phyloP scores from a whole-genome alignment of 2,888 invertebrate genomes.

The Andrena marginata region DNA sequence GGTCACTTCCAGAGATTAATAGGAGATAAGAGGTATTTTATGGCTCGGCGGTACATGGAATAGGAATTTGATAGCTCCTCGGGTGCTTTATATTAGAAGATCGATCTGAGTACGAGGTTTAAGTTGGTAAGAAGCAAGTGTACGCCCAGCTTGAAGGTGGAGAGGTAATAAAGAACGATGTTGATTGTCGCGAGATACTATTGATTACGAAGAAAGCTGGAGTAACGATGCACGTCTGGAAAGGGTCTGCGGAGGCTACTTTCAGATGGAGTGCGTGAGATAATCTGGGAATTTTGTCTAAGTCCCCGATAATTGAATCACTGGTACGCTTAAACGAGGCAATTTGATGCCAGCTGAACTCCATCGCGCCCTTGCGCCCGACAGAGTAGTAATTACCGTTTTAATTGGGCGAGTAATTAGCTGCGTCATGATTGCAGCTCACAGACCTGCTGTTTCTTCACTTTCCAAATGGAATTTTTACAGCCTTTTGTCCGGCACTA shows the following conservation, averaged over 20 bases:
- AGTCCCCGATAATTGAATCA: constrained; percentile 49
- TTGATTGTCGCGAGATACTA: background rate
- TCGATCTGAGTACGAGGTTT: too few species aligned
- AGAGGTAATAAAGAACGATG: background rate
- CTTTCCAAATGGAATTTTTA: constrained; percentile 14
- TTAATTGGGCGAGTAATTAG: constrained; percentile 55
- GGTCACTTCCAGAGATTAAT: background rate
- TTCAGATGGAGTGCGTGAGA: constrained; percentile 48
- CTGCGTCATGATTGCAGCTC: constrained; percentile 16
- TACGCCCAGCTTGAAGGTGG: too few species aligned
- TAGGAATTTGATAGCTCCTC: too few species aligned
- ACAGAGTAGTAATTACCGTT: constrained; percentile 43
- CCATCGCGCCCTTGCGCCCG: constrained; percentile 39
- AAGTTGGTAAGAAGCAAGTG: too few species aligned
- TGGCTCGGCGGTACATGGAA: background rate
- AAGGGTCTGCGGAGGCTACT: background rate
- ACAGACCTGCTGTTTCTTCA: constrained; percentile 7
- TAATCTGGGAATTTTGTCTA: constrained; percentile 47
- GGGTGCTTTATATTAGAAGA: too few species aligned
- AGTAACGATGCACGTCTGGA: background rate
- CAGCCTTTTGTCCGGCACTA: background rate
- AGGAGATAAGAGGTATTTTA: constrained; percentile 19
- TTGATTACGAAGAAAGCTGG: background rate
- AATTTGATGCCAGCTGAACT: constrained; percentile 45
- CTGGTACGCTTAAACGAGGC: constrained; percentile 49